Percentiles rank a stretch among this genome's conserved stretches.
Conservation (phyloP, 1,140 invertebrate species). For the Drosophila leontia region DNA sequence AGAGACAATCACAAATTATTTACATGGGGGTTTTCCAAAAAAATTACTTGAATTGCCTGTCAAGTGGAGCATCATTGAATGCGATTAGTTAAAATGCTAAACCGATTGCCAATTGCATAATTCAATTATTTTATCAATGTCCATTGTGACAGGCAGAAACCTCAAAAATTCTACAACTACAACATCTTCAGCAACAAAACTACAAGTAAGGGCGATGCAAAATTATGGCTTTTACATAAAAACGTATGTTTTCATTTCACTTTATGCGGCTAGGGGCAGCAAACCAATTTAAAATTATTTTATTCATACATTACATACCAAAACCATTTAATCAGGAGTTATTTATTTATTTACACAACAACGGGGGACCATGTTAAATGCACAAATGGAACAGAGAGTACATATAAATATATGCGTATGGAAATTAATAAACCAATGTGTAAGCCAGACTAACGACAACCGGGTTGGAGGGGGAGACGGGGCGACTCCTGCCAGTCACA, state of each 20-base stretch:
- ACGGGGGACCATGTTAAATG: constrained; percentile 28
- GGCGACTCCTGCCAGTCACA: constrained; percentile 10
- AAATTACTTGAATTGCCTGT: constrained; percentile 23
- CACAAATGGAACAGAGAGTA: constrained; percentile 29
- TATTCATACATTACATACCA: constrained; percentile 51
- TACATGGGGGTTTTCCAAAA: constrained; percentile 27
- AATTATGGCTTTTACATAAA: constrained; percentile 19
- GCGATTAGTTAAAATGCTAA: constrained; percentile 14
- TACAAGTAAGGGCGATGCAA: constrained; percentile 44
- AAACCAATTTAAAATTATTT: constrained; percentile 52
- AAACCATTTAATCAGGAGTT: constrained; percentile 53
- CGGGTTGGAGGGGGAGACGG: background rate
- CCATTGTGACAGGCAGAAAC: constrained; percentile 31
- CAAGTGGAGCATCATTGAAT: constrained; percentile 46
- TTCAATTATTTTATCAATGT: constrained; percentile 8
- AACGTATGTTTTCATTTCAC: constrained; percentile 17
- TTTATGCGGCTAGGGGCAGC: constrained; percentile 45
- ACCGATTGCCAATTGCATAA: constrained; percentile 8
- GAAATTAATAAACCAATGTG: constrained; percentile 50
- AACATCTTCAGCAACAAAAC: constrained; percentile 44
- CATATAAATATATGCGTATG: constrained; percentile 33
- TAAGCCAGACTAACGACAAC: constrained; percentile 44
- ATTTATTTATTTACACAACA: constrained; percentile 39
- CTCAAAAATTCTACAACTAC: constrained; percentile 16
- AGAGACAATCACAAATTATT: constrained; percentile 30